Evolutionary conservation across 2,797 vertebrate species (phyloP).

Genomic region (Pseudocheirus occidentalis): DNA sequence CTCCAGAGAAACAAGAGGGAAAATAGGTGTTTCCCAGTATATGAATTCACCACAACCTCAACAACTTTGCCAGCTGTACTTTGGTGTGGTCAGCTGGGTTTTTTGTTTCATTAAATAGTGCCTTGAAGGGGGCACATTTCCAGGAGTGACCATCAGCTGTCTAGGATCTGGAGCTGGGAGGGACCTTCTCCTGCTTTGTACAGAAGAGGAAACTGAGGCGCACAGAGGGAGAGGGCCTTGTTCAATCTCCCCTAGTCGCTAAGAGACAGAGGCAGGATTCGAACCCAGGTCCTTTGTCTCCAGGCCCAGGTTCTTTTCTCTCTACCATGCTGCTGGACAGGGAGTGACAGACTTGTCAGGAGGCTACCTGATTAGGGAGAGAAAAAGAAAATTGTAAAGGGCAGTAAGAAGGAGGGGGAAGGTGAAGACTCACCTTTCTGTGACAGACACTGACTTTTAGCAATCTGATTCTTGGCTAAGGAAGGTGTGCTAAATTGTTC

Average conservation of each 20-base stretch:
- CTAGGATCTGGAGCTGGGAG: neutral
- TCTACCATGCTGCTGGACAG: neutral
- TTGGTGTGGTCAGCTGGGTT: slow-evolving; percentile 32
- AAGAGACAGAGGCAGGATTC: neutral
- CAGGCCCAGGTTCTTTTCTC: neutral
- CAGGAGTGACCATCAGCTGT: neutral
- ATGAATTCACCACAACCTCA: slow-evolving; percentile 51
- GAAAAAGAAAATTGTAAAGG: slow-evolving; percentile 56
- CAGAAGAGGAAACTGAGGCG: neutral
- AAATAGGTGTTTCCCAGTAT: slow-evolving; percentile 13
- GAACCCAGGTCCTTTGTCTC: neutral
- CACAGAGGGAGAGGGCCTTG: neutral
- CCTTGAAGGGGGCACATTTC: neutral
- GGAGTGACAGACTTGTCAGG: neutral
- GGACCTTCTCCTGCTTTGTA: neutral
- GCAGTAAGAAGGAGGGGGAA: slow-evolving; percentile 65
- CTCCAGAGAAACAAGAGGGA: slow-evolving; percentile 21
- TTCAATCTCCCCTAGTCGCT: neutral
- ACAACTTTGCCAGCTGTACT: slow-evolving; percentile 58
- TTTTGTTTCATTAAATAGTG: neutral
- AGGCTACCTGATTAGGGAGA: slow-evolving; percentile 46
- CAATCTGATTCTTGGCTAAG: slow-evolving; percentile 62
- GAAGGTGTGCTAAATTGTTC: slow-evolving; percentile 65
- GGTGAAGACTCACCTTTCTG: slow-evolving; percentile 52
- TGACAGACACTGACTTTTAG: slow-evolving; percentile 77